Percentiles rank a stretch among this genome's conserved stretches.
Evolutionary conservation across 2,888 invertebrate genomes (phyloP).

Genomic region (Metalampra italica): DNA sequence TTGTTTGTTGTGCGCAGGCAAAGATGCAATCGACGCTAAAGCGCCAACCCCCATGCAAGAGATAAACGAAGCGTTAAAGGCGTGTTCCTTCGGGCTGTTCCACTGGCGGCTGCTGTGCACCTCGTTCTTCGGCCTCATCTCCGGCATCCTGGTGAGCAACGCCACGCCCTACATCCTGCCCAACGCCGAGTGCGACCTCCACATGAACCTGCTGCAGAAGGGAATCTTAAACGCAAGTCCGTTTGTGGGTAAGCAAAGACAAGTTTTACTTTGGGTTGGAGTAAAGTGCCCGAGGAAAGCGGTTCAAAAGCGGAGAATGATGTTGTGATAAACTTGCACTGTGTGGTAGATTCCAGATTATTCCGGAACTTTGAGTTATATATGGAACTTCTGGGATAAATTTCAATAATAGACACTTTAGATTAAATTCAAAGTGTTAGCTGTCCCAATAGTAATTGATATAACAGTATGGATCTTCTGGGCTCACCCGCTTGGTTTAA

Average conservation of each 20-base stretch:
- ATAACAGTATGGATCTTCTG: too few species aligned
- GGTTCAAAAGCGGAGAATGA: too few species aligned
- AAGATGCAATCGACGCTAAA: slow-evolving; percentile 23
- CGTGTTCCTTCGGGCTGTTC: slow-evolving; percentile 50
- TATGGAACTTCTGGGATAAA: too few species aligned
- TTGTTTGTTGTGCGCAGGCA: slow-evolving; percentile 27
- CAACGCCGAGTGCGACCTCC: slow-evolving; percentile 56
- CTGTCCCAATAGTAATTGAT: too few species aligned
- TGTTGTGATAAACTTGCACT: too few species aligned
- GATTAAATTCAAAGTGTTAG: too few species aligned
- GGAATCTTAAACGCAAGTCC: slow-evolving; percentile 55
- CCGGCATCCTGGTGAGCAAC: slow-evolving; percentile 39
- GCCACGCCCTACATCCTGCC: slow-evolving; percentile 50
- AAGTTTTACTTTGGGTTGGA: too few species aligned
- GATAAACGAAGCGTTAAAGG: slow-evolving; percentile 46
- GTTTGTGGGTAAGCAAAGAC: slow-evolving; percentile 44
- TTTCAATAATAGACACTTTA: too few species aligned
- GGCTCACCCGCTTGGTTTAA: too few species aligned
- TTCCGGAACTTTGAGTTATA: too few species aligned
- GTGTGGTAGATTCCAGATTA: too few species aligned
- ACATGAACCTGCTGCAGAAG: slow-evolving; percentile 52
- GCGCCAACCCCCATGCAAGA: slow-evolving; percentile 47
- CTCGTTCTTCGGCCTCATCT: slow-evolving; percentile 33
- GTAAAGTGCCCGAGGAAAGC: too few species aligned
- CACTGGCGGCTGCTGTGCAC: slow-evolving; percentile 40